phyloP scores from a whole-genome alignment of 2,113 vertebrate genomes.

The Gnathonemus echidnorhynchus region DNA sequence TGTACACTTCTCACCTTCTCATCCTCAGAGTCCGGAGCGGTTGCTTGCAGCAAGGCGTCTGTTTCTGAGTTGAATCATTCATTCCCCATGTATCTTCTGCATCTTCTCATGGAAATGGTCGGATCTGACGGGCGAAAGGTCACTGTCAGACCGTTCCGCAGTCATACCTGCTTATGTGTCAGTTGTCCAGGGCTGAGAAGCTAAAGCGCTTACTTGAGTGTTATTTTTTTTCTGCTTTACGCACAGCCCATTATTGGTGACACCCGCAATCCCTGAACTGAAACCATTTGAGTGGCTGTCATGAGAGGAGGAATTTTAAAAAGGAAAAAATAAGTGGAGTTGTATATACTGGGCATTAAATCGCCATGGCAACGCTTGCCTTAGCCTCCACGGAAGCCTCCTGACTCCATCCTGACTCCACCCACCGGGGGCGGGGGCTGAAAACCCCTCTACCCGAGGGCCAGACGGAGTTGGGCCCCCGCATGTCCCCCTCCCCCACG shows the following conservation, averaged over 20 bases:
- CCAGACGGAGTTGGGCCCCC: slow-evolving; percentile 52
- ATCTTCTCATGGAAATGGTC: background rate
- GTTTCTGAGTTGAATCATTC: background rate
- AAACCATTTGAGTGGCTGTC: background rate
- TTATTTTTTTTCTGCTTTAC: background rate
- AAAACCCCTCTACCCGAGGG: slow-evolving; percentile 43
- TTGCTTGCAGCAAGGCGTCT: background rate
- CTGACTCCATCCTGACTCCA: slow-evolving; percentile 37
- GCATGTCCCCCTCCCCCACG: slow-evolving; percentile 18
- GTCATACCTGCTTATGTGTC: background rate
- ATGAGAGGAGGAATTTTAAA: background rate
- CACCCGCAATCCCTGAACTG: background rate
- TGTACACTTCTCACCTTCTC: background rate
- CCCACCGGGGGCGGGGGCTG: slow-evolving; percentile 38
- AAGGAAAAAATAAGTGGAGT: background rate
- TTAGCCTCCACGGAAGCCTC: background rate
- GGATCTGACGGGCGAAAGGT: background rate
- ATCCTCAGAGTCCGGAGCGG: background rate
- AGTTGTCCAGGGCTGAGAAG: background rate
- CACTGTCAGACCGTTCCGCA: background rate
- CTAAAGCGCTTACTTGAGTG: background rate
- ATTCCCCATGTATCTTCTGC: background rate
- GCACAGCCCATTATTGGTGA: background rate
- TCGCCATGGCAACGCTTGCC: background rate
- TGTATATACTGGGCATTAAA: background rate